A percentile compares a stretch with the other conserved stretches of the same genome.
Evolutionary conservation across 2,797 vertebrate genomes (phyloP).

Genomic region (Okamejei kenojei): DNA sequence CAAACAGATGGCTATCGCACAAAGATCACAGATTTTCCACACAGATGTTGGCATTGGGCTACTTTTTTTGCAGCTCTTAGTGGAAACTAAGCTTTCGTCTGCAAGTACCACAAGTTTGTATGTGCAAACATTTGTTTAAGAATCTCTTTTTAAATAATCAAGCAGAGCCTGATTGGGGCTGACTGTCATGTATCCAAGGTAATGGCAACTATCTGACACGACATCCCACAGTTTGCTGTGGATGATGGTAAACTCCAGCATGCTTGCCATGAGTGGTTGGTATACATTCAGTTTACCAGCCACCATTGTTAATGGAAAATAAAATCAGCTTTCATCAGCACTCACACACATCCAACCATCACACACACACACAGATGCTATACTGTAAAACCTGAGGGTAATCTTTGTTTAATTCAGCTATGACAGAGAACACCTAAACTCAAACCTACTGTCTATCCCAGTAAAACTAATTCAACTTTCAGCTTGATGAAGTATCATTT

Average conservation of each 20-base stretch:
- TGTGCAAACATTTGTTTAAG: conserved; percentile 50
- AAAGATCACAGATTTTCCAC: conserved; percentile 45
- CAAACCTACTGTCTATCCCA: not conserved
- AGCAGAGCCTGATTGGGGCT: conserved; percentile 70
- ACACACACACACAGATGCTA: conserved; percentile 43
- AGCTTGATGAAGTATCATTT: not conserved
- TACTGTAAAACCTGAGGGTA: conserved; percentile 56
- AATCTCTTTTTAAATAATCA: conserved; percentile 55
- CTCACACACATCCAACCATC: conserved; percentile 45
- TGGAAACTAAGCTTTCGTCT: conserved; percentile 50
- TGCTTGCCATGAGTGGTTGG: conserved; percentile 40
- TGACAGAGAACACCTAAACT: conserved; percentile 36
- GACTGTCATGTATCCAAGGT: conserved; percentile 71
- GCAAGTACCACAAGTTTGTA: conserved; percentile 52
- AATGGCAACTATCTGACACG: conserved; percentile 64
- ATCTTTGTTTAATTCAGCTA: conserved; percentile 41
- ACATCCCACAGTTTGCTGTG: conserved; percentile 67
- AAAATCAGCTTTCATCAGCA: conserved; percentile 43
- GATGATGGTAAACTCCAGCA: conserved; percentile 67
- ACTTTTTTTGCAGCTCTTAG: conserved; percentile 42
- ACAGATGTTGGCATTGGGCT: conserved; percentile 48
- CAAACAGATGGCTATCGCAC: conserved; percentile 54
- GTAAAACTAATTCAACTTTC: not conserved
- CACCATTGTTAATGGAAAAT: conserved; percentile 38
- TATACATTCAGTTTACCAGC: conserved; percentile 32